Evolutionary conservation across 2,797 vertebrate genomes (phyloP).

Genomic region (Orientallactaga sibirica): DNA sequence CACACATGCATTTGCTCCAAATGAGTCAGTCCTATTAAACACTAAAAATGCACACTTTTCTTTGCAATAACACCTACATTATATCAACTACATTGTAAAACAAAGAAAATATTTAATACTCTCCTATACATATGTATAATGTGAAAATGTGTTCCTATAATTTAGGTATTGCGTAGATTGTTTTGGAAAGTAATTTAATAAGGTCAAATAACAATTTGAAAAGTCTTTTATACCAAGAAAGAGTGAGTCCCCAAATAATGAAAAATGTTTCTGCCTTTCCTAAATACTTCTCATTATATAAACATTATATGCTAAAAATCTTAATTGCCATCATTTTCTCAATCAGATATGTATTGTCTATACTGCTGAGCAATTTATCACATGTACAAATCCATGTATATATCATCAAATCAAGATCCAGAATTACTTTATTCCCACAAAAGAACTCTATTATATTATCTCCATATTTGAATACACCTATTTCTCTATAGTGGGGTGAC

Average conservation of each 20-base stretch:
- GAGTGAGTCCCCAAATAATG: background rate
- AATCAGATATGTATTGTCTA: background rate
- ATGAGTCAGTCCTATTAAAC: conserved; percentile 46
- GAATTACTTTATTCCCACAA: background rate
- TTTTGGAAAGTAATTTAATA: background rate
- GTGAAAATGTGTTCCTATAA: background rate
- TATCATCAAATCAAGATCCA: background rate
- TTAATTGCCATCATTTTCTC: background rate
- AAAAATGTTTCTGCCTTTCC: background rate
- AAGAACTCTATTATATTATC: accelerated
- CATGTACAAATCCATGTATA: background rate
- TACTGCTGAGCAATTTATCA: background rate
- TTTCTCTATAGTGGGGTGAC: background rate
- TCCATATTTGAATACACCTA: background rate
- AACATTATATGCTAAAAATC: background rate
- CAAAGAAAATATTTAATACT: background rate
- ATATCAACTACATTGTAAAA: conserved; percentile 25
- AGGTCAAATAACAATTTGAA: conserved; percentile 22
- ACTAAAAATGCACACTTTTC: conserved; percentile 33
- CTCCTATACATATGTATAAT: background rate
- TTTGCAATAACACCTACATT: conserved; percentile 18
- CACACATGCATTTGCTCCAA: conserved; percentile 24
- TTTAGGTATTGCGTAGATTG: background rate
- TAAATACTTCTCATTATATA: background rate
- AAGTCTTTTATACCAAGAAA: background rate